phyloP scores from a whole-genome alignment of 2,888 invertebrate species.

The Athalia rosae region DNA sequence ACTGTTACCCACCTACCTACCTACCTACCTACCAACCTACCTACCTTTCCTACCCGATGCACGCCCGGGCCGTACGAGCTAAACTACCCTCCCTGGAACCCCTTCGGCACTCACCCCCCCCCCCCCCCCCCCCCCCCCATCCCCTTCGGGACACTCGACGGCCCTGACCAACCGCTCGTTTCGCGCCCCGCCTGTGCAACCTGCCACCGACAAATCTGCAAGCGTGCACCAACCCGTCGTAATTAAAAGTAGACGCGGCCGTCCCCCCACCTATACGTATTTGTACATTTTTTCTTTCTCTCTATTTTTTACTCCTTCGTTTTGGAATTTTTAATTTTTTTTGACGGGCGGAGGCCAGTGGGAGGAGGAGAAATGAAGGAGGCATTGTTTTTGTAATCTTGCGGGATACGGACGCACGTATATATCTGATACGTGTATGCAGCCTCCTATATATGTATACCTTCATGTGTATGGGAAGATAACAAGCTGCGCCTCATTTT shows the following conservation, averaged over 20 bases:
- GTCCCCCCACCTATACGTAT: too few relatives aligned
- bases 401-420: background rate
- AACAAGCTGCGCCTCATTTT: constrained; percentile 1
- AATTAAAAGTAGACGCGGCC: constrained; percentile 24
- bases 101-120: background rate
- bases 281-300: too few relatives aligned
- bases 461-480: background rate
- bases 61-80: constrained; percentile 61
- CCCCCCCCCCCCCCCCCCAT: constrained; percentile 1
- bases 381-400: constrained; percentile 12
- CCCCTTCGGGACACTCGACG: constrained; percentile 30
- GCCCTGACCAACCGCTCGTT: constrained; percentile 39
- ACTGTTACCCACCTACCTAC: constrained; percentile 29
- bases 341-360: too few relatives aligned
- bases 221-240: background rate
- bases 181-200: constrained; percentile 22
- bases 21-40: constrained; percentile 35
- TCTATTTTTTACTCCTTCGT: too few relatives aligned
- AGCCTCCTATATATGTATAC: too few relatives aligned
- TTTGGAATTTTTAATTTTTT: too few relatives aligned
- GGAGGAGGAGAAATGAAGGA: background rate
- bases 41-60: constrained; percentile 40
- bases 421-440: background rate
- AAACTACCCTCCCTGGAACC: constrained; percentile 55
- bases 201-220: constrained; percentile 14